phyloP scores from a whole-genome alignment of 2,797 vertebrate genomes.

The Mus caroli region DNA sequence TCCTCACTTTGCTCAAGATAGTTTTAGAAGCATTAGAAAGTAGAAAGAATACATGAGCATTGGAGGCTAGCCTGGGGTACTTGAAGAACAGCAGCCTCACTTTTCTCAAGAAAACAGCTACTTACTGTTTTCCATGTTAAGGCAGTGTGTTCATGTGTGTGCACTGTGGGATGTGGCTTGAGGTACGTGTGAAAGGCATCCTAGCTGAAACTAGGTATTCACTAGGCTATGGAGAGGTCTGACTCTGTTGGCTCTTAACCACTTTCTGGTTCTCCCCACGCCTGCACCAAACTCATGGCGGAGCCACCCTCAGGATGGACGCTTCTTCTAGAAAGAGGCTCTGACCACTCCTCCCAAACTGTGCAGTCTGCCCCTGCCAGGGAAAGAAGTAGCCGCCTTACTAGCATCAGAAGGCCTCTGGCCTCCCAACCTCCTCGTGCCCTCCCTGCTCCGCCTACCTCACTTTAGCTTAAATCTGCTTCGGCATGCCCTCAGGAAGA shows the following conservation, averaged over 20 bases:
- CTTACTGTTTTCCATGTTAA: not conserved
- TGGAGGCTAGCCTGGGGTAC: constrained; percentile 16
- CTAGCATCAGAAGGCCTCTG: not conserved
- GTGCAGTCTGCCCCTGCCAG: not conserved
- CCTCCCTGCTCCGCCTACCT: not conserved
- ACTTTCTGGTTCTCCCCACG: not conserved
- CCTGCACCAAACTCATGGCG: not conserved
- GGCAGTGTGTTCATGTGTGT: too few species aligned
- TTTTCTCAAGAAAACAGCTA: constrained; percentile 2
- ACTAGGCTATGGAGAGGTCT: not conserved
- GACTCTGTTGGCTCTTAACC: not conserved
- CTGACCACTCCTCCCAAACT: not conserved
- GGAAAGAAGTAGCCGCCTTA: not conserved
- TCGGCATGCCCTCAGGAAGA: not conserved
- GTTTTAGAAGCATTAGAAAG: constrained; percentile 39
- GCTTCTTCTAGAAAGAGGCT: not conserved
- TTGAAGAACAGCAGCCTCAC: not conserved
- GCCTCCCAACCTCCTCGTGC: too few species aligned
- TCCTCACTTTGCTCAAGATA: constrained; percentile 14
- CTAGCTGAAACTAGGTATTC: not conserved
- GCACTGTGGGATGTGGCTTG: not conserved
- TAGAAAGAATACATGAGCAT: not conserved
- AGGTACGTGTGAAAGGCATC: not conserved
- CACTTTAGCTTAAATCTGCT: not conserved
- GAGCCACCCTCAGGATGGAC: not conserved